Percentiles rank a stretch among this genome's conserved stretches.
Evolutionary conservation across 2,888 invertebrate genomes (phyloP).

Genomic region (Trisateles emortualis): DNA sequence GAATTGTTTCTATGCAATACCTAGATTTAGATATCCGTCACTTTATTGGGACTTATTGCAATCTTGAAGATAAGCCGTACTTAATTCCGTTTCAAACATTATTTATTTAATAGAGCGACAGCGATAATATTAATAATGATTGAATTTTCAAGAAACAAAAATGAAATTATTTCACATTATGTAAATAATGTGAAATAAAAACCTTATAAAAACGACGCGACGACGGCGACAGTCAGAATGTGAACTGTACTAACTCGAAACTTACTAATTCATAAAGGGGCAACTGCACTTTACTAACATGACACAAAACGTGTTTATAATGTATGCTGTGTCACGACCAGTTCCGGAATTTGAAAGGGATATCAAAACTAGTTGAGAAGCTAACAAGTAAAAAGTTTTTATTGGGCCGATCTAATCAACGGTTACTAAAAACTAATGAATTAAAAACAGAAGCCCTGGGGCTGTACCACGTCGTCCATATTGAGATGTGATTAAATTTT

Average conservation of each 20-base stretch:
- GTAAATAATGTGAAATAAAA: slow-evolving; percentile 36
- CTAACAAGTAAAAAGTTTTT: slow-evolving; percentile 25
- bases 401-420: not conserved
- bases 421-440: too few species aligned
- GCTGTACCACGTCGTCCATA: too few species aligned
- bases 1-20: too few species aligned
- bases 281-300: slow-evolving; percentile 11
- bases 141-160: slow-evolving; percentile 1
- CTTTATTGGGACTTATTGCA: too few species aligned
- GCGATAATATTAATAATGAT: not conserved
- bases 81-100: too few species aligned
- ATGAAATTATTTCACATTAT: slow-evolving; percentile 29
- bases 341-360: slow-evolving; percentile 39
- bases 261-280: slow-evolving; percentile 16
- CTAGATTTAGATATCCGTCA: too few species aligned
- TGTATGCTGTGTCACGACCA: slow-evolving; percentile 31
- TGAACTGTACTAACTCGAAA: slow-evolving; percentile 11
- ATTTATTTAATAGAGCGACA: too few species aligned
- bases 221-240: slow-evolving; percentile 16
- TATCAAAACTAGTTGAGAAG: slow-evolving; percentile 32
- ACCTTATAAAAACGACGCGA: too few species aligned
- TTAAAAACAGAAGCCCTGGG: too few species aligned
- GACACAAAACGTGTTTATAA: slow-evolving; percentile 32
- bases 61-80: too few species aligned
- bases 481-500: too few species aligned